These are phyloP conservation scores for Prionace glauca DNA, from an alignment of 2,797 vertebrate genomes.

Conservation along the genomic window DNA sequence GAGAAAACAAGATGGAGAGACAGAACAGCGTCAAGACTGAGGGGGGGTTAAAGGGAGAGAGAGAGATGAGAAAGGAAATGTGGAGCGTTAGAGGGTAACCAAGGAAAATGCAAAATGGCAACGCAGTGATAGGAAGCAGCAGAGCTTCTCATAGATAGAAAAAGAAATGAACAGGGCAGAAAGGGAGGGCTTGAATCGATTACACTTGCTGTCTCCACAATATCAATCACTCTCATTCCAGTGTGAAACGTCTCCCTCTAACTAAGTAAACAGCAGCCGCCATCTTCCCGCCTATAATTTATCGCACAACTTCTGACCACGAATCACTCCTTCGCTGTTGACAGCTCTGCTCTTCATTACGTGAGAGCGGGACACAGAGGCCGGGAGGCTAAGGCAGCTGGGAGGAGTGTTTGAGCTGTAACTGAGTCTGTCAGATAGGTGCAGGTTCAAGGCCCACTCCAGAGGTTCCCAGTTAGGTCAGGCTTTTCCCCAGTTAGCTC, in stretches of 20 bases:
- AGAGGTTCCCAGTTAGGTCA: fast-evolving
- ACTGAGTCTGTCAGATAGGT: not conserved
- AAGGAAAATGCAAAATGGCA: not conserved
- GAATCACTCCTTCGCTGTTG: not conserved
- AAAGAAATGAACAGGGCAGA: not conserved
- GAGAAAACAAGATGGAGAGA: not conserved
- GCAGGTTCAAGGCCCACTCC: not conserved
- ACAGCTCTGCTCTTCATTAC: not conserved
- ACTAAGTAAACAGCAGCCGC: not conserved
- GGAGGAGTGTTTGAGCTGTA: not conserved
- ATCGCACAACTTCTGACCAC: not conserved
- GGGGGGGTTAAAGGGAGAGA: not conserved
- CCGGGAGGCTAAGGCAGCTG: not conserved
- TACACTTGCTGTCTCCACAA: not conserved
- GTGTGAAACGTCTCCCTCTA: not conserved
- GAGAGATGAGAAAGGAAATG: not conserved
- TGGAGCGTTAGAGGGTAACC: not conserved
- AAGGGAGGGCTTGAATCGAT: not conserved
- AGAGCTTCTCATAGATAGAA: not conserved
- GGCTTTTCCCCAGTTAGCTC: too few relatives aligned
- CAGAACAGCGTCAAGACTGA: not conserved
- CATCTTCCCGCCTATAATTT: not conserved
- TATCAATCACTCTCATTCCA: not conserved
- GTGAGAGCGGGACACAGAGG: not conserved
- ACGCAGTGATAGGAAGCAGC: not conserved